Evolutionary conservation across 1,140 invertebrate species (phyloP).

Genomic region (Cyphomyrmex costatus): DNA sequence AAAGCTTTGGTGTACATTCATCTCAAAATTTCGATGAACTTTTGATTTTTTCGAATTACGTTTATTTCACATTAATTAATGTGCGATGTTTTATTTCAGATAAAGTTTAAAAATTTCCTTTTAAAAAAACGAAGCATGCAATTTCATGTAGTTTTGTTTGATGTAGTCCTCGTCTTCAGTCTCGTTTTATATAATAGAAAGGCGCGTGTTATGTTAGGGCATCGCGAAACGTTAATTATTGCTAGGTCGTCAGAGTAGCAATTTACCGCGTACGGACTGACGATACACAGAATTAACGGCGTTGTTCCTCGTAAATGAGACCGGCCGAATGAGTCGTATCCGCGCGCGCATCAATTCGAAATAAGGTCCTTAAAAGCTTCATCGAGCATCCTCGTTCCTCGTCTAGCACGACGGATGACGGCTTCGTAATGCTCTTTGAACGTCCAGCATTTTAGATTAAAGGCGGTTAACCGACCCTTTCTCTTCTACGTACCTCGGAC

Average conservation of each 20-base stretch:
- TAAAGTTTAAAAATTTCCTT: neutral
- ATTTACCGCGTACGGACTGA: constrained; percentile 10
- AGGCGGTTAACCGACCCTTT: constrained; percentile 37
- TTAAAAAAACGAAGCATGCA: neutral
- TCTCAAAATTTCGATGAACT: neutral
- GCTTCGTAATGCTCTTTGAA: constrained; percentile 28
- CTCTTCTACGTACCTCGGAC: neutral
- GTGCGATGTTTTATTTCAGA: neutral
- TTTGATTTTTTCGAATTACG: neutral
- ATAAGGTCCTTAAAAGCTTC: constrained; percentile 62
- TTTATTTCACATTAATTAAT: neutral
- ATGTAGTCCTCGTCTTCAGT: neutral
- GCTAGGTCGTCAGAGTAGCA: constrained; percentile 14
- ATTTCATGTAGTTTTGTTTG: neutral
- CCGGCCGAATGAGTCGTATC: constrained; percentile 28
- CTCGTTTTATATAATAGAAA: neutral
- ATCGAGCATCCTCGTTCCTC: constrained; percentile 46
- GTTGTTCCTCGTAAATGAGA: constrained; percentile 1
- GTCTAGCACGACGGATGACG: neutral
- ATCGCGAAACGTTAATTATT: constrained; percentile 47
- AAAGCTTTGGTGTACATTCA: neutral
- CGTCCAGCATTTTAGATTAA: constrained; percentile 46
- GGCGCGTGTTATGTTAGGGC: neutral
- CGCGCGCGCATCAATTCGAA: constrained; percentile 54
- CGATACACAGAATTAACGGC: neutral